Base-by-base conservation (phyloP, 2,797 vertebrate genomes). In the Euthynnus affinis region DNA sequence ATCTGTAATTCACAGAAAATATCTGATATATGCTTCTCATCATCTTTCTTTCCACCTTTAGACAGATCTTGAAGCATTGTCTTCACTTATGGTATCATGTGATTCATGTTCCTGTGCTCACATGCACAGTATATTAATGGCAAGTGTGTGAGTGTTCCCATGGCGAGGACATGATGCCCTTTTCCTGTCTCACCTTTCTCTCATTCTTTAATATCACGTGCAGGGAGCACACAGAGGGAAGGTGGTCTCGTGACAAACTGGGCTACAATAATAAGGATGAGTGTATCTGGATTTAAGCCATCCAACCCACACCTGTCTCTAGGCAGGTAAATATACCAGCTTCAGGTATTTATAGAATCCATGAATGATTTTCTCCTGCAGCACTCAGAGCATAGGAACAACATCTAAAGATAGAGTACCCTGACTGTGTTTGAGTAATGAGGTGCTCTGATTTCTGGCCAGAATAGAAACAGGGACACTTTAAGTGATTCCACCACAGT, bases 371-470 rank as follows among this genome's bases (percentile, higher is more conserved):
- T 83, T 79, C 82, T 81, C 66, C 57, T 53, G 63, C 74, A 53
- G 66, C 67, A 68, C 69, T 61, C n/a, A 60, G 73, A 79, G 68
- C 49, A 58, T 6, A 14, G 58, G 60, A 75, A 37, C n/a, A 44
- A 27, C 5, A 23, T 84, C 81, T 87, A 84, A 80, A 83, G 84
- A 86, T 85, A 78, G 83, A 73, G 14, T 42, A 57, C 81, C 78
- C 72, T n/a, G 9, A 61, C 65, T 70, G 74, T 82, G 82, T 73
- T 58, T 84, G 85, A 84, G 53, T 82, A 83, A 91, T 51, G 68
- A 90, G 76, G 62, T 84, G 88, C 64, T 91, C 91, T 85, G 71
- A 80, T 86, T 87, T 83, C 48, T 5, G 9, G 37, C 70, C 37
- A 84, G 67, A 81, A 86, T 58, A 84, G 82, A 84, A 92, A 74